Evolutionary conservation across 2,797 vertebrate genomes (phyloP).

Genomic region (Crenuchus spilurus): DNA sequence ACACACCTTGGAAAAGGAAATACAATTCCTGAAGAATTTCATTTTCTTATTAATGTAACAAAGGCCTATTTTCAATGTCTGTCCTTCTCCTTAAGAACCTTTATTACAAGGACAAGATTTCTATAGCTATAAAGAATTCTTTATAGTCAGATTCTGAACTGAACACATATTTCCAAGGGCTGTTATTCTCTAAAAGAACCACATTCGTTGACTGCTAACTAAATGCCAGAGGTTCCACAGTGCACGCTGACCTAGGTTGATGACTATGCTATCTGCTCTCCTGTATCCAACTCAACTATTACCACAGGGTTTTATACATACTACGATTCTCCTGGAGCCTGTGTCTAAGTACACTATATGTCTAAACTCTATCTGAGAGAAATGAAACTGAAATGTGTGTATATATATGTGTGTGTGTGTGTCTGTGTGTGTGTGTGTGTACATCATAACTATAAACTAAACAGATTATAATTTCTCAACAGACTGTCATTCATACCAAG

Average conservation of each 20-base stretch:
- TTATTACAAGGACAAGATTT: not conserved
- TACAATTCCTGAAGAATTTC: too few species aligned
- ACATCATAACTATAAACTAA: not conserved
- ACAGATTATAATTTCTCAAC: not conserved
- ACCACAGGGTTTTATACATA: too few species aligned
- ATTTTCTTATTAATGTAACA: not conserved
- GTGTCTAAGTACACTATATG: too few species aligned
- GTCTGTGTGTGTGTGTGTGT: too few species aligned
- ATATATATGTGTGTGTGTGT: too few species aligned
- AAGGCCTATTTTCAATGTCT: not conserved
- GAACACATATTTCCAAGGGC: too few species aligned
- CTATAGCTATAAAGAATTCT: too few species aligned
- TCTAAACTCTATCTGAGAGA: too few species aligned
- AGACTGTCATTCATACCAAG: slow-evolving; percentile 81
- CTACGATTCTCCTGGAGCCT: too few species aligned
- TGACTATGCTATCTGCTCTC: not conserved
- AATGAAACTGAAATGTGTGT: too few species aligned
- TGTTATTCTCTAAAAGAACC: not conserved
- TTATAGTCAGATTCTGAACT: too few species aligned
- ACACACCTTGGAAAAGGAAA: too few species aligned
- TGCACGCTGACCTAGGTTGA: not conserved
- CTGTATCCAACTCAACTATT: not conserved
- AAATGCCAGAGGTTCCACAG: not conserved
- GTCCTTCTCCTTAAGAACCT: not conserved
- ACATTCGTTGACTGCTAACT: not conserved